A percentile compares a stretch with the other conserved stretches of the same genome.
phyloP scores from a whole-genome alignment of 2,797 vertebrate genomes.

The Danio aesculapii region DNA sequence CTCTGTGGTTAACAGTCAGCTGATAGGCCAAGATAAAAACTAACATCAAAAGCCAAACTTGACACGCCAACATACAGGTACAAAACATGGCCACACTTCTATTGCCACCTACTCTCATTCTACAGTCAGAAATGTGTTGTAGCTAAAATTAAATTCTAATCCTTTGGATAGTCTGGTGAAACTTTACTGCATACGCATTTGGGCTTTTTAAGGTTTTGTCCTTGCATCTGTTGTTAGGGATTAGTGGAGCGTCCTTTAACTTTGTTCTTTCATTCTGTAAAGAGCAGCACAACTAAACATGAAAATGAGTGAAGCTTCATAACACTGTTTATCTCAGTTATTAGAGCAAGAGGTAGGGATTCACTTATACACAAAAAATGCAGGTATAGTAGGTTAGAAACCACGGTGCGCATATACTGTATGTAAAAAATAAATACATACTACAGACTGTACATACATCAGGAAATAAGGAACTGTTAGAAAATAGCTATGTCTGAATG shows the following conservation, averaged over 20 bases:
- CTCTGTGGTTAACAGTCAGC: conserved; percentile 75
- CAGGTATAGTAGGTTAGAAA: conserved; percentile 69
- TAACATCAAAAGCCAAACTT: conserved; percentile 40
- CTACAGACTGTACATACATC: conserved; percentile 77
- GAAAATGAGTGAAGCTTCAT: conserved; percentile 44
- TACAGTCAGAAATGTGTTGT: conserved; percentile 37
- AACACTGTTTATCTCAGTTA: conserved; percentile 59
- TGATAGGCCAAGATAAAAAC: conserved; percentile 70
- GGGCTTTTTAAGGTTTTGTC: conserved; percentile 66
- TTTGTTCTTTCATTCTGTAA: conserved; percentile 45
- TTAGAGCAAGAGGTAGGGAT: conserved; percentile 65
- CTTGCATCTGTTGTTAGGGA: conserved; percentile 67
- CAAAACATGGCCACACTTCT: conserved; percentile 69
- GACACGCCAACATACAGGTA: conserved; percentile 45
- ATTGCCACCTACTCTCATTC: conserved; percentile 55
- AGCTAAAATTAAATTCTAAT: conserved; percentile 71
- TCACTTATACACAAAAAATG: conserved; percentile 58
- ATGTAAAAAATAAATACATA: conserved; percentile 87
- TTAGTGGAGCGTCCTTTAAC: conserved; percentile 55
- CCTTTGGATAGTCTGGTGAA: conserved; percentile 73
- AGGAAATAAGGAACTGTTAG: conserved; percentile 81
- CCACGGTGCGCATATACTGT: conserved; percentile 78
- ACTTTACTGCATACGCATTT: conserved; percentile 77
- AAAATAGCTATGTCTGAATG: conserved; percentile 81
- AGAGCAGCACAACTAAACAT: conserved; percentile 48